A percentile compares a stretch with the other conserved stretches of the same genome.
These are phyloP conservation scores for Leiothrix lutea DNA, from an alignment of 2,113 vertebrate species.

Conservation along the genomic window DNA sequence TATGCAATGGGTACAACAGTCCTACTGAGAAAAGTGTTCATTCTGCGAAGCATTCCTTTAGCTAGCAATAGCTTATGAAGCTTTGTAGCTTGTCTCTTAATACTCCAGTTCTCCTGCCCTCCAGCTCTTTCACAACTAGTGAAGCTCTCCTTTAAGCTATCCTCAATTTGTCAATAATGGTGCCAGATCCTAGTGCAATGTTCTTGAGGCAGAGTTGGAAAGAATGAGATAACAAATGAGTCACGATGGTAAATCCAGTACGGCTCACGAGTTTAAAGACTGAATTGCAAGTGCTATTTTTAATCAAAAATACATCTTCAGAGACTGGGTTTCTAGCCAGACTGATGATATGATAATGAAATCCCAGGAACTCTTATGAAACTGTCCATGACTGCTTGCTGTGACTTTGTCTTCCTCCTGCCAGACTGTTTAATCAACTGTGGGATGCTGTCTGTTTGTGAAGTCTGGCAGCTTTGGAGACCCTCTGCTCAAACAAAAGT, in stretches of 20 bases:
- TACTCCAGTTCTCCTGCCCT: background rate
- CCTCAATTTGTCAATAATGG: background rate
- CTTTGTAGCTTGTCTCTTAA: background rate
- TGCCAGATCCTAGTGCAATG: conserved; percentile 21
- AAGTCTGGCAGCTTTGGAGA: conserved; percentile 20
- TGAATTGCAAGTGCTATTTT: conserved; percentile 56
- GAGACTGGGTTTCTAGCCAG: conserved; percentile 29
- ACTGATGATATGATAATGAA: conserved; percentile 38
- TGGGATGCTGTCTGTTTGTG: background rate
- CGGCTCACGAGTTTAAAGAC: conserved; percentile 19
- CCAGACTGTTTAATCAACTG: background rate
- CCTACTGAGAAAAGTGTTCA: background rate
- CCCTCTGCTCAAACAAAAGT: background rate
- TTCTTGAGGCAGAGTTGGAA: conserved; percentile 20
- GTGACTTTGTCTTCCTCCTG: conserved; percentile 6
- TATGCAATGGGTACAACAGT: background rate
- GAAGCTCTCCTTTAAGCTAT: conserved; percentile 22
- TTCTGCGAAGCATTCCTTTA: background rate
- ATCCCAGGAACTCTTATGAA: conserved; percentile 47
- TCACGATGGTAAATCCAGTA: conserved; percentile 48
- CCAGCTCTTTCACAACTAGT: background rate
- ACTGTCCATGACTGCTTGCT: background rate
- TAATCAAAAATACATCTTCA: conserved; percentile 51
- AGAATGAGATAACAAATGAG: conserved; percentile 60
- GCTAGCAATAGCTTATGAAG: background rate